Percentiles rank a stretch among this genome's conserved stretches.
phyloP scores from a whole-genome alignment of 2,888 invertebrate genomes.

The Carterocephalus palaemon region DNA sequence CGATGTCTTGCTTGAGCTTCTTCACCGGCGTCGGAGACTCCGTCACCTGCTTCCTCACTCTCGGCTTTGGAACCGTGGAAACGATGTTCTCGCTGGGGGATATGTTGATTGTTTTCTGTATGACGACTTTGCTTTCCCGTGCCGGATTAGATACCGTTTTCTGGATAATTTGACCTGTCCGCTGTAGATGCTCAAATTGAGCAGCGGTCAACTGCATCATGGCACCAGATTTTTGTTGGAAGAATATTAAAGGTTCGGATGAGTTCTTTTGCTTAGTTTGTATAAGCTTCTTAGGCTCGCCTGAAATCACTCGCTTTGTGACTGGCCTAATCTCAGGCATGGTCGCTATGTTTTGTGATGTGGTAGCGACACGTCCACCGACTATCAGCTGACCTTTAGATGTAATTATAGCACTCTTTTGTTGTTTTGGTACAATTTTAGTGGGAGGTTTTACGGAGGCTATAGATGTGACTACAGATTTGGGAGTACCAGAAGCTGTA shows the following conservation, averaged over 20 bases:
- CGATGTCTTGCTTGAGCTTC: slow-evolving; percentile 56
- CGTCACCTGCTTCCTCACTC: slow-evolving; percentile 48
- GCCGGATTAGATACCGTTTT: slow-evolving; percentile 44
- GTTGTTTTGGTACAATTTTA: slow-evolving; percentile 63
- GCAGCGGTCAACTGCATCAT: slow-evolving; percentile 71
- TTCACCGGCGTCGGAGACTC: slow-evolving; percentile 53
- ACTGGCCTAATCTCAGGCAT: slow-evolving; percentile 64
- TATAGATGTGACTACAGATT: slow-evolving; percentile 45
- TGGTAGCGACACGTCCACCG: slow-evolving; percentile 64
- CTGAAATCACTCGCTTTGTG: slow-evolving; percentile 53
- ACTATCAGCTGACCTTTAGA: slow-evolving; percentile 78
- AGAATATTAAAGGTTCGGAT: slow-evolving; percentile 63
- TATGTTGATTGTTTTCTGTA: slow-evolving; percentile 56
- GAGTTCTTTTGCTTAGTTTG: slow-evolving; percentile 59
- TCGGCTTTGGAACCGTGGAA: slow-evolving; percentile 46
- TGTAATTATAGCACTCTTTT: slow-evolving; percentile 74
- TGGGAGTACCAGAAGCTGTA: slow-evolving; percentile 41
- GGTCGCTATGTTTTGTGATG: slow-evolving; percentile 69
- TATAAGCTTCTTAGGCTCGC: slow-evolving; percentile 60
- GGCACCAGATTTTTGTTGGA: slow-evolving; percentile 71
- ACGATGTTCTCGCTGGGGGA: slow-evolving; percentile 44
- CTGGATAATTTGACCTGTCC: slow-evolving; percentile 69
- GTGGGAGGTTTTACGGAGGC: slow-evolving; percentile 49
- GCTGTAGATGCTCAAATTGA: slow-evolving; percentile 72
- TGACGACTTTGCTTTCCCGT: slow-evolving; percentile 54